Evolutionary conservation across 2,888 invertebrate genomes (phyloP).

Genomic region (Drosophila kokeensis): DNA sequence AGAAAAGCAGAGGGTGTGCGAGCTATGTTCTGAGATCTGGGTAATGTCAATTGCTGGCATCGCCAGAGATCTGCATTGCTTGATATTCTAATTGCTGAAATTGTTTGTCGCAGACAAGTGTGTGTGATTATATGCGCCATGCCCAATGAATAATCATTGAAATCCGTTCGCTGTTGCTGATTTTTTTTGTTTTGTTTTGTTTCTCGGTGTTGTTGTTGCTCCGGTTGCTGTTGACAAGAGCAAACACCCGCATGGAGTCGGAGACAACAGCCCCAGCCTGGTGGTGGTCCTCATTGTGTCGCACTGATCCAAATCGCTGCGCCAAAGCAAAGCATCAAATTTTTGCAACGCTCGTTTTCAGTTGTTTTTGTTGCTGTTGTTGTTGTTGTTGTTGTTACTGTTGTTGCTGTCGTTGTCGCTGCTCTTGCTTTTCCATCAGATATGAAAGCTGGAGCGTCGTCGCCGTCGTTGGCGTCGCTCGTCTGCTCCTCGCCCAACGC

Average conservation of each 20-base stretch:
- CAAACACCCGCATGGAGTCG: constrained; percentile 64
- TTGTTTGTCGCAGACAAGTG: constrained; percentile 76
- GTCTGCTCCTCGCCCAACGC: constrained; percentile 69
- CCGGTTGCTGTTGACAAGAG: constrained; percentile 54
- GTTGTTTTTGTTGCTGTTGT: constrained; percentile 53
- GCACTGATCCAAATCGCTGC: constrained; percentile 73
- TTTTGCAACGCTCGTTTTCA: constrained; percentile 75
- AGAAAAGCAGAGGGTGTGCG: constrained; percentile 45
- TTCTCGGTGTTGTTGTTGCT: constrained; percentile 21
- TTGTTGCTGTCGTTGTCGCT: constrained; percentile 58
- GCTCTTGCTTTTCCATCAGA: constrained; percentile 78
- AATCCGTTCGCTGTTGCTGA: constrained; percentile 53
- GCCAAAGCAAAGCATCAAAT: constrained; percentile 73
- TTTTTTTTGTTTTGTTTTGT: constrained; percentile 19
- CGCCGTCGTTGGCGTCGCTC: constrained; percentile 62
- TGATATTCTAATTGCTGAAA: constrained; percentile 82
- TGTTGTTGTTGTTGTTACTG: constrained; percentile 44
- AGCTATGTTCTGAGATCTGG: constrained; percentile 59
- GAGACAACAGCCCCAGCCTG: constrained; percentile 59
- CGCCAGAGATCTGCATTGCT: constrained; percentile 73
- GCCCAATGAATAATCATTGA: constrained; percentile 79
- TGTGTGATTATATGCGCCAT: constrained; percentile 70
- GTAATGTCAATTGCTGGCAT: constrained; percentile 74
- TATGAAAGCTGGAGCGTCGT: constrained; percentile 80
- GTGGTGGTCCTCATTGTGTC: constrained; percentile 78